These are phyloP conservation scores for Ciconia stormi DNA, from an alignment of 2,113 vertebrate genomes.

Conservation along the genomic window DNA sequence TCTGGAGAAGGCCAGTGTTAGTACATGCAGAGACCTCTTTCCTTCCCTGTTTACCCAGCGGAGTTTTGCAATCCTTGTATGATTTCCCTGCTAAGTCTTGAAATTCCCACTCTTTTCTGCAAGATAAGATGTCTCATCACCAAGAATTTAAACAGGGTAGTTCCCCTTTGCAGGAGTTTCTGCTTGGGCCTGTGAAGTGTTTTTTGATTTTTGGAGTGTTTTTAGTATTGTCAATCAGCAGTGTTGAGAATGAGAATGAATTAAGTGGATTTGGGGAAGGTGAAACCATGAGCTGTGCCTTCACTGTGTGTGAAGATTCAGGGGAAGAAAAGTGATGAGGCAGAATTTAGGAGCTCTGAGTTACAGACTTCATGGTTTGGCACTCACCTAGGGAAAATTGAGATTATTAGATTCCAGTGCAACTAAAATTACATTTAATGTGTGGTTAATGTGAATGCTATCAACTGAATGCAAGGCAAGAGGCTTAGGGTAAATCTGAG, in stretches of 20 bases:
- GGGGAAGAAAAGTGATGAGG: neutral
- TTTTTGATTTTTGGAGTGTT: neutral
- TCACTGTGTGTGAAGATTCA: neutral
- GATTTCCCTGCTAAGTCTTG: neutral
- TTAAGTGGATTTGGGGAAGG: neutral
- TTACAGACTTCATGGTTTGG: neutral
- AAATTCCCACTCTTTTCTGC: neutral
- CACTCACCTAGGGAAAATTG: neutral
- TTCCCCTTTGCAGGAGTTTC: neutral
- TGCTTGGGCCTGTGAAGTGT: neutral
- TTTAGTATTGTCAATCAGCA: neutral
- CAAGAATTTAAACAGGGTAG: neutral
- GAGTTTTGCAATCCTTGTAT: neutral
- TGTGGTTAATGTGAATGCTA: conserved; percentile 22
- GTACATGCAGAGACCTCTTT: neutral
- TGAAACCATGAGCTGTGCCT: neutral
- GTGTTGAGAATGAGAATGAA: neutral
- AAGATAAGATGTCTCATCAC: neutral
- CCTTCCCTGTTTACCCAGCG: neutral
- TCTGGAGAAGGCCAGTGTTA: neutral
- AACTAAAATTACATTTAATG: neutral
- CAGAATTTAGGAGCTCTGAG: neutral
- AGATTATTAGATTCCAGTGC: neutral
- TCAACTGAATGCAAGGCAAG: conserved; percentile 10
- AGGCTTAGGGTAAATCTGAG: neutral